Evolutionary conservation across 2,888 invertebrate species (phyloP).

Genomic region (Nemurella pictetii): DNA sequence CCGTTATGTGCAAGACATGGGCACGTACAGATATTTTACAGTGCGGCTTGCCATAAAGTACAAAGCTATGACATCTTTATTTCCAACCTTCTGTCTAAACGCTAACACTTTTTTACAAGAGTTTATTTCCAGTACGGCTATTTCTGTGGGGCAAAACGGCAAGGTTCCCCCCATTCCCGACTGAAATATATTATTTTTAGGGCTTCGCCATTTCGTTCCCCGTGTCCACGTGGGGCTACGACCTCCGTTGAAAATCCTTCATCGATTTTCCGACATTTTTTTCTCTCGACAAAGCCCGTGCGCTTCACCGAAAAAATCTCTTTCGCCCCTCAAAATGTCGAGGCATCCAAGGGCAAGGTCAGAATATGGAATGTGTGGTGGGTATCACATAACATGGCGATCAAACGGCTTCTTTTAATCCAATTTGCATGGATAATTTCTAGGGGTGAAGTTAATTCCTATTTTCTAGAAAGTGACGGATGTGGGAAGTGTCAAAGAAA

Average conservation of each 20-base stretch:
- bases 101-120: background rate
- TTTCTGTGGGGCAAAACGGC: background rate
- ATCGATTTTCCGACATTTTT: slow-evolving; percentile 5
- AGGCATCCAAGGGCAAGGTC: slow-evolving; percentile 19
- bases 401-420: background rate
- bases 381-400: background rate
- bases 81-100: background rate
- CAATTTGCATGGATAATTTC: background rate
- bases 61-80: background rate
- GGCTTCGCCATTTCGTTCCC: slow-evolving; percentile 12
- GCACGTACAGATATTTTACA: background rate
- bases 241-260: background rate
- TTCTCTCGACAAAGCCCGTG: background rate
- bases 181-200: slow-evolving; percentile 4
- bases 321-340: slow-evolving; percentile 1
- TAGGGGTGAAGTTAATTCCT: background rate
- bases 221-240: background rate
- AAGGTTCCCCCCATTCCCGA: background rate
- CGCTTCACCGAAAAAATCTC: background rate
- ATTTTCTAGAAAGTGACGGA: too few relatives aligned
- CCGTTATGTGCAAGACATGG: background rate
- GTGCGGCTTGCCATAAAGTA: background rate
- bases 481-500: too few relatives aligned
- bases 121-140: background rate
- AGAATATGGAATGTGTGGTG: background rate